Percentiles rank a stretch among this genome's conserved stretches.
These are phyloP conservation scores for Calliphora vomitoria DNA, from an alignment of 2,888 invertebrate genomes.

Conservation along the genomic window DNA sequence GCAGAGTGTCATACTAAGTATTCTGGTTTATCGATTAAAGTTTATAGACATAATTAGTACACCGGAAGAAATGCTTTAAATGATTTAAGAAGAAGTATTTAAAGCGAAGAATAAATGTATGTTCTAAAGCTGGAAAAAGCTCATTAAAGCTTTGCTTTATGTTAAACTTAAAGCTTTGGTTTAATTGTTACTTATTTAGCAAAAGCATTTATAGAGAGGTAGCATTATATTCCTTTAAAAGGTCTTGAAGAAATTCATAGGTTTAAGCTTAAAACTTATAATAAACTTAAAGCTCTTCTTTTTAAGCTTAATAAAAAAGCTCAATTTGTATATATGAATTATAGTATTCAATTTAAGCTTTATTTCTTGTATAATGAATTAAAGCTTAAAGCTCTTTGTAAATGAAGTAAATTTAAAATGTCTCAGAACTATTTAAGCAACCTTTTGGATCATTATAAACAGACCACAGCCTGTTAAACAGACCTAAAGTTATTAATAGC, in stretches of 20 bases:
- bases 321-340: background rate
- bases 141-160: background rate
- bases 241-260: background rate
- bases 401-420: too few species aligned
- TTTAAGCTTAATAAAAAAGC: background rate
- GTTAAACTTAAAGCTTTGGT: background rate
- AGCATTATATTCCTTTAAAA: too few species aligned
- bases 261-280: too few species aligned
- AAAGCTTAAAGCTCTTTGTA: background rate
- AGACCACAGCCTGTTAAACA: too few species aligned
- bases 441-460: too few species aligned
- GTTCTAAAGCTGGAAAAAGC: background rate
- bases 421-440: too few species aligned
- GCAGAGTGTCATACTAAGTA: slow-evolving; percentile 12
- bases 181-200: background rate
- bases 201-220: too few species aligned
- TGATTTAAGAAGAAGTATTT: background rate
- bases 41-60: slow-evolving; percentile 21
- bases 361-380: too few species aligned
- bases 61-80: slow-evolving; percentile 24
- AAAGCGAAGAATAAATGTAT: too few species aligned
- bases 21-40: slow-evolving; percentile 43
- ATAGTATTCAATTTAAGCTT: too few species aligned
- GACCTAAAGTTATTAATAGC: too few species aligned
- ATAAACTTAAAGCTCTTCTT: background rate